Conservation (phyloP, 2,797 vertebrate genomes). For the Lemur catta region DNA sequence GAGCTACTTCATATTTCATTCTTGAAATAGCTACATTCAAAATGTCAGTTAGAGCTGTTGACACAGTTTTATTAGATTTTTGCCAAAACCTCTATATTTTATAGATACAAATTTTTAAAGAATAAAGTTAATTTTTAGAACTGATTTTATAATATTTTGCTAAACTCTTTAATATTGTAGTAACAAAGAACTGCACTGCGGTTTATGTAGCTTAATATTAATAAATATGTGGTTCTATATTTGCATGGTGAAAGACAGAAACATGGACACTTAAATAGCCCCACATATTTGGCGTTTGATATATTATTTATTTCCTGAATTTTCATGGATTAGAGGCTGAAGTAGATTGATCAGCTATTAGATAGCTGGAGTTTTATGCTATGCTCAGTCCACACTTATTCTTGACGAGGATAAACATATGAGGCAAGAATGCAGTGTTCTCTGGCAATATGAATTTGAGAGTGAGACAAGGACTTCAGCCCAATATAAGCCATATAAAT, state of each 20-base stretch:
- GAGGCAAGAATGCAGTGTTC: neutral
- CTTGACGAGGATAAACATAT: neutral
- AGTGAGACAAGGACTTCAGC: neutral
- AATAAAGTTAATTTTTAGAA: slow-evolving; percentile 18
- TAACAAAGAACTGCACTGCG: neutral
- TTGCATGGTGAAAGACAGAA: neutral
- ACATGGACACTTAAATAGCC: neutral
- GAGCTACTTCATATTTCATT: neutral
- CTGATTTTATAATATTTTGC: neutral
- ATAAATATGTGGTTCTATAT: neutral
- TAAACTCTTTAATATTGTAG: neutral
- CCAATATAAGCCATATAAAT: neutral
- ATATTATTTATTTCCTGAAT: neutral
- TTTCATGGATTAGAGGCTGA: neutral
- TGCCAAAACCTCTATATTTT: neutral
- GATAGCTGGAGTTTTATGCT: neutral
- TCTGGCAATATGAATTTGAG: neutral
- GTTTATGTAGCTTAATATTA: neutral
- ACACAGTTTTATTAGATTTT: neutral
- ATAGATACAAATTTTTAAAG: neutral
- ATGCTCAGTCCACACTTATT: neutral
- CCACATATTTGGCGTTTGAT: neutral
- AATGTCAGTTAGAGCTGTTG: neutral
- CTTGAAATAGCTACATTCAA: neutral
- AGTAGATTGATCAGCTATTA: neutral